phyloP scores from a whole-genome alignment of 2,113 vertebrate species.

The Athene cunicularia region DNA sequence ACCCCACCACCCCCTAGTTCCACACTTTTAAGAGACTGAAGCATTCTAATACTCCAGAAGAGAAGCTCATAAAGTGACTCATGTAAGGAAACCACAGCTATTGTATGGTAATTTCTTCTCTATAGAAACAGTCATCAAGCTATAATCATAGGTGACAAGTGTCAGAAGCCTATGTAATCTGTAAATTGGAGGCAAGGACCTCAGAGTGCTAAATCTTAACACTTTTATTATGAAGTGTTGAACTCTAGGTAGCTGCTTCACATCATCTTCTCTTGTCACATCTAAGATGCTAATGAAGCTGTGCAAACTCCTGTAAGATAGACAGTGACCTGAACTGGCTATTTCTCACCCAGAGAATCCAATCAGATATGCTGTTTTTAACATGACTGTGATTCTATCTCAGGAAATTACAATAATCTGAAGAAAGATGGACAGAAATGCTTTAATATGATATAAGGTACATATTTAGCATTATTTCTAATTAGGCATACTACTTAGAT shows the following conservation, averaged over 20 bases:
- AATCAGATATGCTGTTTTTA: background rate
- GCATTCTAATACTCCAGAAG: background rate
- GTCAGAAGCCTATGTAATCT: background rate
- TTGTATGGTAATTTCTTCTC: background rate
- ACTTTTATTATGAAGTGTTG: background rate
- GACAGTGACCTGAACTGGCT: background rate
- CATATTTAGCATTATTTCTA: background rate
- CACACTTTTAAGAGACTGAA: background rate
- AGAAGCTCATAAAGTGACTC: background rate
- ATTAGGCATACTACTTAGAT: background rate
- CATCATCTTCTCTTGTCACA: background rate
- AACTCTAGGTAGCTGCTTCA: background rate
- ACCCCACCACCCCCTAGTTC: background rate
- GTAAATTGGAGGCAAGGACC: background rate
- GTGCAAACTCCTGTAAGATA: background rate
- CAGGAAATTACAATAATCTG: background rate
- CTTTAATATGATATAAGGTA: background rate
- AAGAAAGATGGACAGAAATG: background rate
- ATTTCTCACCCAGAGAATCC: background rate
- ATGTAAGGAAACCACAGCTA: background rate
- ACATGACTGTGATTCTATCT: background rate
- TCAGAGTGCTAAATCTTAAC: background rate
- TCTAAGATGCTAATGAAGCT: background rate
- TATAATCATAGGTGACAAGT: background rate
- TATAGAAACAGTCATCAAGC: background rate